Conservation (phyloP, 2,113 vertebrate genomes). For the Entomyzon cyanotis region DNA sequence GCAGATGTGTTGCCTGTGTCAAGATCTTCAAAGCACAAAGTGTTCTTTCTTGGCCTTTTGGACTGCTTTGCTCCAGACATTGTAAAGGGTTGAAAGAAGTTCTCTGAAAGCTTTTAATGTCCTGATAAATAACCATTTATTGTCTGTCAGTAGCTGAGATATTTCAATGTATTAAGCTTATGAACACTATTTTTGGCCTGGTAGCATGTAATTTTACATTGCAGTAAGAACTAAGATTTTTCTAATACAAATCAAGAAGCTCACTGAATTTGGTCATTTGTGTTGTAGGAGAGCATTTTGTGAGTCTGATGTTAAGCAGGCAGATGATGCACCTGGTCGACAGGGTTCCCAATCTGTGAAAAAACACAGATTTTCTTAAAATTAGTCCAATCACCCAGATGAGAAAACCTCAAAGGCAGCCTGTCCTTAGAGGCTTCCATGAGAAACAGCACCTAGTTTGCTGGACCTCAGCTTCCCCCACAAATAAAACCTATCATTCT, state of each 20-base stretch:
- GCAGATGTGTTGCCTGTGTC: not conserved
- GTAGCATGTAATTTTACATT: not conserved
- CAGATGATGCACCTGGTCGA: not conserved
- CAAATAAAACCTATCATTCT: not conserved
- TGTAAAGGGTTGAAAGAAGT: not conserved
- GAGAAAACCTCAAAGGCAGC: not conserved
- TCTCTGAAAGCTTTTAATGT: not conserved
- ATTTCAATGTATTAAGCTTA: not conserved
- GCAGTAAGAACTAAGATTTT: not conserved
- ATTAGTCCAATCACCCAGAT: not conserved
- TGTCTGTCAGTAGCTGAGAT: not conserved
- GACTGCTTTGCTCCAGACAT: not conserved
- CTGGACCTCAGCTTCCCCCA: not conserved
- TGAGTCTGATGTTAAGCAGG: not conserved
- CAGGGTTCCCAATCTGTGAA: not conserved
- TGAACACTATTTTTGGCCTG: not conserved
- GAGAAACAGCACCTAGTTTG: not conserved
- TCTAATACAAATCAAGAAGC: not conserved
- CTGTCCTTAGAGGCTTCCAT: not conserved
- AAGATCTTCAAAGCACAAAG: not conserved
- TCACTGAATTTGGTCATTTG: not conserved
- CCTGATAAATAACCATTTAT: not conserved
- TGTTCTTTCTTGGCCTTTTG: not conserved
- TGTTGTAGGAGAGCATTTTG: not conserved
- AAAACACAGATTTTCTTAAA: not conserved